A percentile compares a stretch with the other conserved stretches of the same genome.
These are phyloP conservation scores for Diachrysia chrysitis DNA, from an alignment of 2,888 invertebrate genomes.

Conservation along the genomic window DNA sequence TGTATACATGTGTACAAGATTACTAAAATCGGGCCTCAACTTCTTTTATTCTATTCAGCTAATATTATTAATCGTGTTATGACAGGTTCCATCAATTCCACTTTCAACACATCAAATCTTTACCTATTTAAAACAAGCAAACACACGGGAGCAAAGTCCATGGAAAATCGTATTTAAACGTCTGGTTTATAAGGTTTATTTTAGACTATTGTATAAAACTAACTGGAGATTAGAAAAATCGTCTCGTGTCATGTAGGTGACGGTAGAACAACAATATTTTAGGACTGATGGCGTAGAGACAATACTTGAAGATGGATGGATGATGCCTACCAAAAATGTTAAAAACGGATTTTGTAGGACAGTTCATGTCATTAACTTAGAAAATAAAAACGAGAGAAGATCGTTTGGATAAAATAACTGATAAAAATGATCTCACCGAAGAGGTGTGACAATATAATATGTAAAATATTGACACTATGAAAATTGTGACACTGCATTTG, in stretches of 20 bases:
- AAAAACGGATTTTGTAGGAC: background rate
- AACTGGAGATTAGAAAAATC: conserved; percentile 11
- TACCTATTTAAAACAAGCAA: conserved; percentile 15
- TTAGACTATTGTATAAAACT: background rate
- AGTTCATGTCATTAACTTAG: background rate
- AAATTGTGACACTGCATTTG: background rate
- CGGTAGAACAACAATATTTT: conserved; percentile 18
- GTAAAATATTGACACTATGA: too few relatives aligned
- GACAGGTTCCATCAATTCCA: conserved; percentile 62
- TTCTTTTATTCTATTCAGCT: conserved; percentile 10
- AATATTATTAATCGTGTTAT: conserved; percentile 61
- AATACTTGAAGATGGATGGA: conserved; percentile 19
- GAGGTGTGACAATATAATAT: too few relatives aligned
- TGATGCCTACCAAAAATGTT: background rate
- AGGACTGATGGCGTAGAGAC: background rate
- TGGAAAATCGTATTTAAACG: background rate
- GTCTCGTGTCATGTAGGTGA: conserved; percentile 11
- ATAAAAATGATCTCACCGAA: too few relatives aligned
- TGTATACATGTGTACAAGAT: too few relatives aligned
- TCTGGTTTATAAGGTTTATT: background rate
- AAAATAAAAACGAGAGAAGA: background rate
- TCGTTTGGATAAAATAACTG: background rate
- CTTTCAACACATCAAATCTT: conserved; percentile 38
- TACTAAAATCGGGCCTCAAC: background rate
- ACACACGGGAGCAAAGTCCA: conserved; percentile 1